phyloP scores from a whole-genome alignment of 2,797 vertebrate species.

The Allobates femoralis region DNA sequence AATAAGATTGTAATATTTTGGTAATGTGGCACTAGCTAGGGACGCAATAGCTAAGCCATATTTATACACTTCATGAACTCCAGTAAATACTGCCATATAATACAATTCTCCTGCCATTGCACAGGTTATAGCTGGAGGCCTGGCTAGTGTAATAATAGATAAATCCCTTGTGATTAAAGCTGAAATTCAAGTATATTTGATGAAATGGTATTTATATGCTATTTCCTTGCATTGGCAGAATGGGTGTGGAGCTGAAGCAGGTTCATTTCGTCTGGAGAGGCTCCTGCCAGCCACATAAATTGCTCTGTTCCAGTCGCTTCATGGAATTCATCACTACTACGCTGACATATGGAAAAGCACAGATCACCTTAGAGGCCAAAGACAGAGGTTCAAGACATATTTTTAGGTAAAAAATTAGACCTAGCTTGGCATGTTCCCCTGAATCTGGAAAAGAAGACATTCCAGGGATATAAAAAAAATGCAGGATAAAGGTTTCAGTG shows the following conservation, averaged over 20 bases:
- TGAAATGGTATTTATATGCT: conserved; percentile 58
- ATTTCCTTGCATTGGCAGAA: conserved; percentile 57
- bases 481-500: conserved; percentile 41
- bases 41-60: neutral
- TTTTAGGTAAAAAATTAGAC: conserved; percentile 53
- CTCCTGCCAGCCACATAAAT: conserved; percentile 56
- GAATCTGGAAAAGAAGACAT: conserved; percentile 47
- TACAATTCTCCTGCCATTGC: neutral
- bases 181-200: conserved; percentile 38
- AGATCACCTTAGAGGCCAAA: conserved; percentile 53
- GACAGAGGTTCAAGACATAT: conserved; percentile 48
- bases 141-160: neutral
- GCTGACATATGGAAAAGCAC: conserved; percentile 56
- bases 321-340: conserved; percentile 46
- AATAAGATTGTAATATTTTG: neutral
- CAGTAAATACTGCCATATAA: neutral
- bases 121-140: neutral
- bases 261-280: conserved; percentile 58
- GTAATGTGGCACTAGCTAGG: neutral
- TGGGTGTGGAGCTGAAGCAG: conserved; percentile 54
- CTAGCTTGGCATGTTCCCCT: conserved; percentile 35
- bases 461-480: conserved; percentile 28
- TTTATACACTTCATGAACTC: neutral
- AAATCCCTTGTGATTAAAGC: conserved; percentile 15
- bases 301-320: conserved; percentile 51